These are phyloP conservation scores for Nestor notabilis DNA, from an alignment of 2,113 vertebrate species.

Conservation along the genomic window DNA sequence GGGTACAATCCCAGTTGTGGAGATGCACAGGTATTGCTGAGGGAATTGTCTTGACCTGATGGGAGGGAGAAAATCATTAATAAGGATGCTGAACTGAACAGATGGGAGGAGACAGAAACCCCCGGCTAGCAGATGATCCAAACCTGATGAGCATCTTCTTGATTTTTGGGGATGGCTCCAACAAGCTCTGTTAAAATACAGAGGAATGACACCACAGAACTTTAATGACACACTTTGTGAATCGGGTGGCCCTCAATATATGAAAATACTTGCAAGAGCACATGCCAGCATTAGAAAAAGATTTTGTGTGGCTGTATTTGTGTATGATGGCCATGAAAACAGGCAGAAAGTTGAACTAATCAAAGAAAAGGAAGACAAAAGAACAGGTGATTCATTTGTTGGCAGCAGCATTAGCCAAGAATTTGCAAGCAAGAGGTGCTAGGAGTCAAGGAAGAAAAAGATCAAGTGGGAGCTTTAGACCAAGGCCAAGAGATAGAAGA, in stretches of 20 bases:
- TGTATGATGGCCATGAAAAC: not conserved
- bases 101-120: not conserved
- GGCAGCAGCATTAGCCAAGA: not conserved
- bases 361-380: not conserved
- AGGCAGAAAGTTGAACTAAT: not conserved
- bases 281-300: not conserved
- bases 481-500: not conserved
- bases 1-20: not conserved
- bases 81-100: not conserved
- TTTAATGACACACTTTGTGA: not conserved
- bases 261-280: not conserved
- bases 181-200: not conserved
- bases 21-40: not conserved
- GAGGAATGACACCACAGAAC: not conserved
- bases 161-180: not conserved
- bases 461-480: not conserved
- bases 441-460: not conserved
- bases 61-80: not conserved
- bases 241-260: not conserved
- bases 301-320: not conserved
- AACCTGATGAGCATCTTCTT: not conserved
- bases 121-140: not conserved
- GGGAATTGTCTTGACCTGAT: not conserved
- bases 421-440: not conserved
- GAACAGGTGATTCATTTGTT: not conserved